A percentile compares a stretch with the other conserved stretches of the same genome.
phyloP scores from a whole-genome alignment of 1,140 invertebrate genomes.

The Belonocnema kinseyi region DNA sequence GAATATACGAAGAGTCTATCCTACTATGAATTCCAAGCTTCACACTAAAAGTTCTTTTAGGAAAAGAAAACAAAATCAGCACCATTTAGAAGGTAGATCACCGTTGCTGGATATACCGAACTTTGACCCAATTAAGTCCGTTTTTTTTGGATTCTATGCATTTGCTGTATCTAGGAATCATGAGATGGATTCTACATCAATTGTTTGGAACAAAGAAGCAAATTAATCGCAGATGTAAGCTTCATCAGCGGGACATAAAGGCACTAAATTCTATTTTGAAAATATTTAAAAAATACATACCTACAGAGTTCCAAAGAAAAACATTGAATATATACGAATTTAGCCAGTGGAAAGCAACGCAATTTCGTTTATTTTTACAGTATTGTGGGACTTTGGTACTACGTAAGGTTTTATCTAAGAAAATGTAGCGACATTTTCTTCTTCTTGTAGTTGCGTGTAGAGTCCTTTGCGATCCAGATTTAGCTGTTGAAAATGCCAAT shows the following conservation, averaged over 20 bases:
- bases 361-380: constrained; percentile 27
- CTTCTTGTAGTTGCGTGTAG: background rate
- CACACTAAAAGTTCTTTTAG: constrained; percentile 33
- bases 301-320: constrained; percentile 37
- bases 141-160: constrained; percentile 38
- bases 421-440: background rate
- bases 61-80: background rate
- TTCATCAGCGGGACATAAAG: background rate
- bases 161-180: background rate
- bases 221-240: background rate
- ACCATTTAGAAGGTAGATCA: constrained; percentile 29
- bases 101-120: background rate
- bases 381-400: constrained; percentile 34
- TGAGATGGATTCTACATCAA: constrained; percentile 32
- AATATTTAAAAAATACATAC: background rate
- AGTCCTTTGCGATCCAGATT: background rate
- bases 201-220: constrained; percentile 14
- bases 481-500: background rate
- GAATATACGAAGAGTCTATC: constrained; percentile 32
- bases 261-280: background rate
- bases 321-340: constrained; percentile 29
- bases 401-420: background rate
- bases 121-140: constrained; percentile 18
- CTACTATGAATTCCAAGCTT: constrained; percentile 23
- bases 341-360: background rate